A percentile compares a stretch with the other conserved stretches of the same genome.
These are phyloP conservation scores for Bucco capensis DNA, from an alignment of 2,113 vertebrate genomes.

Conservation along the genomic window DNA sequence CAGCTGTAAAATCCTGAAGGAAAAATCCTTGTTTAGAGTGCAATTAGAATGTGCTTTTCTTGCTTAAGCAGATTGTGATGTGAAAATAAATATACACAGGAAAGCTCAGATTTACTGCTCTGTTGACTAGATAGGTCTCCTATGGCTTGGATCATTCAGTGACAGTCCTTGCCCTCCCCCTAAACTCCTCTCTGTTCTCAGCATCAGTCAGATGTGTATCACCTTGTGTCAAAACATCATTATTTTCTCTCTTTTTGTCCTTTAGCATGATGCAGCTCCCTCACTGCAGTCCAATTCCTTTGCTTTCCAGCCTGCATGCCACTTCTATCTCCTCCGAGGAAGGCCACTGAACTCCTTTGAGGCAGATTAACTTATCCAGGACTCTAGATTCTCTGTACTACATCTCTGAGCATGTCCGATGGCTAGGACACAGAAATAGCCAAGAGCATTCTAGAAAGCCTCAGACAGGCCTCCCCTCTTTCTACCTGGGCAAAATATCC, in stretches of 20 bases:
- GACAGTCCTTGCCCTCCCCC: not conserved
- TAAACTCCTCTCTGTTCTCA: not conserved
- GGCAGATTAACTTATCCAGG: not conserved
- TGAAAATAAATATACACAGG: conserved; percentile 73
- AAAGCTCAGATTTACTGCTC: conserved; percentile 56
- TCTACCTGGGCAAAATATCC: not conserved
- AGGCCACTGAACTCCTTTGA: not conserved
- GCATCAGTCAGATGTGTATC: not conserved
- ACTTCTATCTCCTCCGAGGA: not conserved
- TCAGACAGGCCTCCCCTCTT: not conserved
- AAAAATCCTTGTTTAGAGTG: conserved; percentile 71
- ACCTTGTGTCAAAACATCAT: not conserved
- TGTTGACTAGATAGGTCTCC: conserved; percentile 71
- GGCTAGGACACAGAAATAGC: not conserved
- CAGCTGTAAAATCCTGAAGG: conserved; percentile 51
- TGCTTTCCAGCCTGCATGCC: not conserved
- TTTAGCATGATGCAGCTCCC: not conserved
- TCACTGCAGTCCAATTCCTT: not conserved
- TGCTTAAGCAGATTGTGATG: conserved; percentile 75
- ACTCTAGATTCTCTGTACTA: not conserved
- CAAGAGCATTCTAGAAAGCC: not conserved
- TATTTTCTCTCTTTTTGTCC: not conserved
- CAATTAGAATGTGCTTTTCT: conserved; percentile 76
- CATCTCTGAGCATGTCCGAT: not conserved
- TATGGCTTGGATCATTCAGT: conserved; percentile 62